Evolutionary conservation across 2,113 vertebrate species (phyloP).

Genomic region (Carassius gibelio): DNA sequence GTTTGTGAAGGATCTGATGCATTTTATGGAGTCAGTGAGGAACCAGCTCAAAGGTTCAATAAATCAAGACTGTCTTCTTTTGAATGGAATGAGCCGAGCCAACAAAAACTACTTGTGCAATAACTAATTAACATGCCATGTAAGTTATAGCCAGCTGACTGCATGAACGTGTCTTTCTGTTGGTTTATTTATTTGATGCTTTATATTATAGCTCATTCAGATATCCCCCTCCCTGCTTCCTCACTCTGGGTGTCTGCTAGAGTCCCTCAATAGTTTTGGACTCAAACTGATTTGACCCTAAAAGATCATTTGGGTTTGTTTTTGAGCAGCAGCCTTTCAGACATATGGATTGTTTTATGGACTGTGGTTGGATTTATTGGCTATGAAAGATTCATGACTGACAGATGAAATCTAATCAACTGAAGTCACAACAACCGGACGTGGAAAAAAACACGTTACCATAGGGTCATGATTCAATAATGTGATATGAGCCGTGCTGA

Average conservation of each 20-base stretch:
- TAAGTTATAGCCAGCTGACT: constrained; percentile 14
- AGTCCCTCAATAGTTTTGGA: neutral
- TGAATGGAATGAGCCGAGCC: neutral
- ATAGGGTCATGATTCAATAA: neutral
- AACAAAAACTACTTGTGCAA: constrained; percentile 44
- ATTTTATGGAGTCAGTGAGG: constrained; percentile 22
- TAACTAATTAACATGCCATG: neutral
- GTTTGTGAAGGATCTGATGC: constrained; percentile 3
- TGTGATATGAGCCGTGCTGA: neutral
- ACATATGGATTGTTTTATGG: neutral
- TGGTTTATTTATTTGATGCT: neutral
- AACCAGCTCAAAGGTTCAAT: neutral
- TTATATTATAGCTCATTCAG: neutral
- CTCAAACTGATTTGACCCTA: neutral
- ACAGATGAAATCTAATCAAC: constrained; percentile 8
- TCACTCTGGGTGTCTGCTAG: neutral
- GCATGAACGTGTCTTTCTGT: neutral
- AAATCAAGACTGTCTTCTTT: constrained; percentile 25
- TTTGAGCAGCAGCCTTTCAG: neutral
- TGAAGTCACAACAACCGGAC: neutral
- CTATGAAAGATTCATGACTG: neutral
- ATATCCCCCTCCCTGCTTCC: neutral
- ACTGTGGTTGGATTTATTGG: neutral
- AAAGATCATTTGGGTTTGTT: constrained; percentile 18
- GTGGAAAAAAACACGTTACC: neutral